Evolutionary conservation across 1,140 invertebrate genomes (phyloP).

Genomic region (Drosophila simulans): DNA sequence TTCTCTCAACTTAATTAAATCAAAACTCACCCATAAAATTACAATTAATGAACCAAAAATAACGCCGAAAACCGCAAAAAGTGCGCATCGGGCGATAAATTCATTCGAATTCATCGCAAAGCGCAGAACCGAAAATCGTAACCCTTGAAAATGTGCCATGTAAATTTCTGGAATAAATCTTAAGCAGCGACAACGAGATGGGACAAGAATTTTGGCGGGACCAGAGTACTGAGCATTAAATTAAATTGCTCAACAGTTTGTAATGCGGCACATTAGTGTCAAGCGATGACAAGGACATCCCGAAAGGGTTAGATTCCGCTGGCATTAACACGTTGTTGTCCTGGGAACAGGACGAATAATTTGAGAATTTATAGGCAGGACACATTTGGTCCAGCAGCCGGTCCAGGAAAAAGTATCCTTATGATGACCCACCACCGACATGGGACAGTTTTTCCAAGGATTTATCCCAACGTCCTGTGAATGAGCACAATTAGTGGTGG

Average conservation of each 20-base stretch:
- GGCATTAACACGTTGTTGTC: conserved; percentile 80
- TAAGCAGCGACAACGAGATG: conserved; percentile 43
- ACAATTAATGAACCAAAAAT: conserved; percentile 82
- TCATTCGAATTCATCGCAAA: conserved; percentile 22
- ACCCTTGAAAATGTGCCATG: conserved; percentile 29
- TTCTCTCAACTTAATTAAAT: conserved; percentile 69
- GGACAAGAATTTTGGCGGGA: conserved; percentile 32
- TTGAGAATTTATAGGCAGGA: conserved; percentile 75
- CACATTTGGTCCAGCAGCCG: conserved; percentile 64
- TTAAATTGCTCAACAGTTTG: conserved; percentile 84
- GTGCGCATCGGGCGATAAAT: conserved; percentile 56
- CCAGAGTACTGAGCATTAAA: conserved; percentile 68
- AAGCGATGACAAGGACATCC: conserved; percentile 64
- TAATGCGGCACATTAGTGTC: conserved; percentile 84
- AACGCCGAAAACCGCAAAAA: conserved; percentile 63
- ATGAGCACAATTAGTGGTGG: conserved; percentile 83
- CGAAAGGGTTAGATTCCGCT: conserved; percentile 64
- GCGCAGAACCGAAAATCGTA: conserved; percentile 29
- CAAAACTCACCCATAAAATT: conserved; percentile 69
- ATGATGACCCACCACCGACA: conserved; percentile 38
- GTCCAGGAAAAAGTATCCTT: not conserved
- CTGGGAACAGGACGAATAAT: conserved; percentile 66
- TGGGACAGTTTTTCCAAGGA: conserved; percentile 55
- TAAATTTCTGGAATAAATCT: conserved; percentile 75
- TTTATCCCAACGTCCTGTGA: conserved; percentile 77